Conservation (phyloP, 2,888 invertebrate species). For the Notodonta dromedarius region DNA sequence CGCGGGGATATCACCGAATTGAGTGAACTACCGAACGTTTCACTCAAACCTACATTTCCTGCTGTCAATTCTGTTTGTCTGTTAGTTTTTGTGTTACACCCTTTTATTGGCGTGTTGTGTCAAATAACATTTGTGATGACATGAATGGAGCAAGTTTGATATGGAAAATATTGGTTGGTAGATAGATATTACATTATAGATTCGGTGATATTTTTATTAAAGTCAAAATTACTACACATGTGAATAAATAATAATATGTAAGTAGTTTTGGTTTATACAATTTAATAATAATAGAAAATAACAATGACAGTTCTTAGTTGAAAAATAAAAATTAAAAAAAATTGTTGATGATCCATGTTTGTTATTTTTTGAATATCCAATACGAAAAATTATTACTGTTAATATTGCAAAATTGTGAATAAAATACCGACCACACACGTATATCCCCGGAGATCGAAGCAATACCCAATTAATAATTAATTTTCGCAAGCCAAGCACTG, state of each 20-base stretch:
- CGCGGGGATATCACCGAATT: conserved; percentile 48
- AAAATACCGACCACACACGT: conserved; percentile 46
- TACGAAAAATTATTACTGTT: background rate
- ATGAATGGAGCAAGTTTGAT: background rate
- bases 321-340: background rate
- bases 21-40: conserved; percentile 42
- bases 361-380: background rate
- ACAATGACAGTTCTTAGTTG: too few relatives aligned
- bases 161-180: background rate
- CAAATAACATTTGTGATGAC: conserved; percentile 3
- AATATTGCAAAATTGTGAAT: conserved; percentile 13
- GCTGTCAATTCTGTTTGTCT: conserved; percentile 25
- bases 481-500: conserved; percentile 65
- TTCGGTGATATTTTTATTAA: too few relatives aligned
- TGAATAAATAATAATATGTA: too few relatives aligned
- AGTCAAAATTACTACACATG: too few relatives aligned
- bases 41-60: conserved; percentile 20
- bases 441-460: conserved; percentile 60
- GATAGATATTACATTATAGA: too few relatives aligned
- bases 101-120: conserved; percentile 24
- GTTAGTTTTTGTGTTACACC: conserved; percentile 15
- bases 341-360: background rate
- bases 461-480: conserved; percentile 80
- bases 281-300: background rate
- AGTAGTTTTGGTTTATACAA: background rate